Conservation (phyloP, 2,113 vertebrate genomes). For the Cyprinus carpio region DNA sequence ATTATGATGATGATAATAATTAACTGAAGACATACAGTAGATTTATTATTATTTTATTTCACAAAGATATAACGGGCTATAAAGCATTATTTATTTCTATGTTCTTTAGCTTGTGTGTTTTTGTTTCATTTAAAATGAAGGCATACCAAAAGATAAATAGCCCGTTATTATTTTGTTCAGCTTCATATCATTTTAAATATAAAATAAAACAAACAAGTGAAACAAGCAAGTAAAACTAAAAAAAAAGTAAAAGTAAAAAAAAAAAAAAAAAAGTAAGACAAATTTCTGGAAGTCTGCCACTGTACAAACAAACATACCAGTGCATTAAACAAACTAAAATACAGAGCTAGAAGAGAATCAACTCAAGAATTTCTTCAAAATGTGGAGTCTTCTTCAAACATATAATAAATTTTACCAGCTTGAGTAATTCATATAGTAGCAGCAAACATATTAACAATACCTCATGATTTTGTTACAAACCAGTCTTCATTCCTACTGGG, state of each 20-base stretch:
- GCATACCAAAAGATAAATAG: background rate
- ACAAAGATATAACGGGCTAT: conserved; percentile 14
- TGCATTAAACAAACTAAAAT: conserved; percentile 7
- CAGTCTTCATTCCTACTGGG: background rate
- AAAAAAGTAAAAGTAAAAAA: background rate
- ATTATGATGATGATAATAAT: background rate
- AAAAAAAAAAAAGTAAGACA: background rate
- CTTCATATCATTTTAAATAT: background rate
- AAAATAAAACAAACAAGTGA: background rate
- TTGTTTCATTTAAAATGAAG: background rate
- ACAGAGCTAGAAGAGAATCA: background rate
- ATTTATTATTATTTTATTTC: conserved; percentile 3
- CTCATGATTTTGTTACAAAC: conserved; percentile 18
- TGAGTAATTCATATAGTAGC: conserved; percentile 18
- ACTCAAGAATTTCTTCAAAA: background rate
- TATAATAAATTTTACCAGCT: background rate
- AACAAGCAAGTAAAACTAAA: background rate
- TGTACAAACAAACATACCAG: background rate
- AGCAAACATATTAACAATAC: conserved; percentile 34
- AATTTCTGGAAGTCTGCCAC: background rate
- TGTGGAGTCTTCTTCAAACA: background rate
- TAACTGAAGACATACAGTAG: background rate
- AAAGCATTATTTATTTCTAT: background rate
- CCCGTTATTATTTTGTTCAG: background rate
- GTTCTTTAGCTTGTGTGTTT: background rate